Percentiles rank a stretch among this genome's conserved stretches.
phyloP scores from a whole-genome alignment of 23 tunicate species.

The Ciona savignyi region DNA sequence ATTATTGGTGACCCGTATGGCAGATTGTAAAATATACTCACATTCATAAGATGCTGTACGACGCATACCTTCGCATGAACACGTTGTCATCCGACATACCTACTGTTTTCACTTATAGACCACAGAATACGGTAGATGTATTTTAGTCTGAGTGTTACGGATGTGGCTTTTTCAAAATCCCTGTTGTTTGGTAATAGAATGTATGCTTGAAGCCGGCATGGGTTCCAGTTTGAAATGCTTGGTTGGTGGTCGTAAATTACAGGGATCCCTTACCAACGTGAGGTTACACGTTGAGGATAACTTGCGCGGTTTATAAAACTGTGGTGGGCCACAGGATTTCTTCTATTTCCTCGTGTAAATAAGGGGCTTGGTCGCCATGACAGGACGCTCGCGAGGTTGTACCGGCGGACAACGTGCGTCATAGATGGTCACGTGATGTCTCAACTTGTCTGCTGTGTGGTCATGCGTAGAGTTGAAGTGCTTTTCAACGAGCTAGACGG shows the following conservation, averaged over 20 bases:
- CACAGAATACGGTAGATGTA: no score
- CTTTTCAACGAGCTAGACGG: constrained; percentile 1
- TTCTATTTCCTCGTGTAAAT: background rate
- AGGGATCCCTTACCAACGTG: no score
- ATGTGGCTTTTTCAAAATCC: background rate
- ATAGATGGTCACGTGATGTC: background rate
- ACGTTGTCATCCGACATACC: no score
- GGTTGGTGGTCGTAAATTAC: background rate
- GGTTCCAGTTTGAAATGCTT: background rate
- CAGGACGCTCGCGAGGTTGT: background rate
- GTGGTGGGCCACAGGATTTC: background rate
- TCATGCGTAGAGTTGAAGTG: background rate
- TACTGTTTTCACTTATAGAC: no score
- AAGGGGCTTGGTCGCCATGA: background rate
- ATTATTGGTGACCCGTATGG: no score
- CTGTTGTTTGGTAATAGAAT: background rate
- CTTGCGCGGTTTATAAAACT: background rate
- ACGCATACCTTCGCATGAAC: no score
- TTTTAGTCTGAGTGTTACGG: background rate
- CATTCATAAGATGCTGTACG: no score
- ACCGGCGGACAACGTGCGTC: constrained; percentile 1
- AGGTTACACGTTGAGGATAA: no score
- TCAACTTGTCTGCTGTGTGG: background rate
- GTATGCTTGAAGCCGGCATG: background rate
- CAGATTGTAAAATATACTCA: no score